Evolutionary conservation across 2,797 vertebrate species (phyloP), one percentile per base, ranked within the genome.

Genomic region (Acanthurus leucopareius): DNA sequence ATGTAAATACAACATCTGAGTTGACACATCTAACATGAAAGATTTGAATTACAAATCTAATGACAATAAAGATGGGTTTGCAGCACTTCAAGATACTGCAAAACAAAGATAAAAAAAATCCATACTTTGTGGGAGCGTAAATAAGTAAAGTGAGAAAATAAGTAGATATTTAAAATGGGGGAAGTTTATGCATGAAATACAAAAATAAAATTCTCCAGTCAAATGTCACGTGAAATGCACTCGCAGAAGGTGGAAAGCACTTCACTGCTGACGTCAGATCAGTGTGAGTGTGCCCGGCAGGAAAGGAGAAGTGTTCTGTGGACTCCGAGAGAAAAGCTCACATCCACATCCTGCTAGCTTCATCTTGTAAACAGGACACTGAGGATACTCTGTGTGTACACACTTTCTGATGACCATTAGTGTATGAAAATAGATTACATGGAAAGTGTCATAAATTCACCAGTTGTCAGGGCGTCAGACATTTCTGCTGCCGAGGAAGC

Each of bases 401-500:
- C 70, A 10, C 48, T 70, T 54, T 32, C 69, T 47, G 52, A 25
- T 75, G 61, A 73, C 48, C 51, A 22, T 74, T 86, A 74, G 85
- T 78, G 78, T 91, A 90, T 74, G 89, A 91, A 93, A 92, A 92
- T 88, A 91, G 83, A 90, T 76, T 53, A 57, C 56, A 51, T 82
- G 79, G 59, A 80, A 79, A 77, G 60, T 61, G 47, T 82, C 63
- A 69, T 74, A 70, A 65, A 77, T 74, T 66, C 62, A 77, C 84
- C 51, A 25, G 49, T 63, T 47, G 51, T 47, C 69, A 40, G 62
- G 22, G 32, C 8, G 5, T 51, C 49, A 65, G 71, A 49, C 32
- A 44, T 42, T 51, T 64, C 45, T 58, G 75, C 71, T 66, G 69
- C 17, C 63, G 47, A 69, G 52, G 47, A 60, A 80, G 40, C 57